A percentile compares a stretch with the other conserved stretches of the same genome.
Conservation (phyloP, 2,113 vertebrate genomes). For the Acrocephalus kingi region DNA sequence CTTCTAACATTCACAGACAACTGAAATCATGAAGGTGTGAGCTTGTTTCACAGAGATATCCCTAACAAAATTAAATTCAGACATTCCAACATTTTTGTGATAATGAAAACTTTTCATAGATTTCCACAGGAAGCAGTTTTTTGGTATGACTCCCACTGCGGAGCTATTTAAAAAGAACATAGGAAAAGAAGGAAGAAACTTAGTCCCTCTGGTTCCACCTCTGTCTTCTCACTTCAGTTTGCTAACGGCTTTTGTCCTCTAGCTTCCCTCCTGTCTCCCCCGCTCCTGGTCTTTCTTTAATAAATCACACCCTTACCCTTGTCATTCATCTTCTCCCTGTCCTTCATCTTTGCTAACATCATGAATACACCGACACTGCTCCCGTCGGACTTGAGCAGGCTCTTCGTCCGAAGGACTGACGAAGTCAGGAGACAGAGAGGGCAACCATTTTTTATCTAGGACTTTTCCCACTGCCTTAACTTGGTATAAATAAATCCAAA, state of each 20-base stretch:
- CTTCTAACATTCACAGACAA: not conserved
- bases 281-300: not conserved
- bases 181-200: not conserved
- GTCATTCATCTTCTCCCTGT: not conserved
- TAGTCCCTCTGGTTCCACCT: not conserved
- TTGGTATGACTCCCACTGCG: not conserved
- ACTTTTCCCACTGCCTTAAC: not conserved
- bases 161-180: not conserved
- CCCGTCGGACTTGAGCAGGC: not conserved
- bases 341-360: not conserved
- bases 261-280: not conserved
- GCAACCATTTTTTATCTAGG: constrained; percentile 1
- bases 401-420: not conserved
- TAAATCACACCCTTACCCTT: not conserved
- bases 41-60: not conserved
- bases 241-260: not conserved
- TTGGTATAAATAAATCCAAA: not conserved
- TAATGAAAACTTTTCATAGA: not conserved
- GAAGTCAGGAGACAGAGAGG: not conserved
- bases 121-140: not conserved
- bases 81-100: not conserved
- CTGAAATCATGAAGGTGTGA: not conserved
- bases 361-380: not conserved
- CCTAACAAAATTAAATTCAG: not conserved
- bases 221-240: not conserved